Conservation (phyloP, 1,140 invertebrate genomes). For the Prorops nasuta region DNA sequence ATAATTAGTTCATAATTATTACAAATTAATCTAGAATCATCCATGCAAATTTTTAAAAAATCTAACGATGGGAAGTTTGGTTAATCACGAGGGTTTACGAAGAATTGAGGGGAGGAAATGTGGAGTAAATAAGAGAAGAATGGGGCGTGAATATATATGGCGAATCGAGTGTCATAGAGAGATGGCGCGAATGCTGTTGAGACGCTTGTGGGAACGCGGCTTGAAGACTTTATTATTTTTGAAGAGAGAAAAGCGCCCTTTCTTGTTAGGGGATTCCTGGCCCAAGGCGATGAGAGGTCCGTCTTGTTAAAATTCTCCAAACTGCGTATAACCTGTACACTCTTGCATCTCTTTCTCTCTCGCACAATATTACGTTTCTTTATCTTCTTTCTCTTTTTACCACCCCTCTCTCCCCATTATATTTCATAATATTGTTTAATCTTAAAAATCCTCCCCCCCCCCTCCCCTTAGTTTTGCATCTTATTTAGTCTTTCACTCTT, state of each 20-base stretch:
- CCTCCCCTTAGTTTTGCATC: too few species aligned
- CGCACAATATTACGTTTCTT: not conserved
- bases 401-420: not conserved
- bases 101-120: too few species aligned
- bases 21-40: too few species aligned
- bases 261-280: conserved; percentile 41
- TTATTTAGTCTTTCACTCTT: too few species aligned
- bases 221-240: conserved; percentile 44
- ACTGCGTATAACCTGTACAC: conserved; percentile 26
- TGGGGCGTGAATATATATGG: conserved; percentile 12
- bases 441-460: too few species aligned
- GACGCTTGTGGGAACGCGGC: conserved; percentile 27
- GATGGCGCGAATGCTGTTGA: conserved; percentile 21
- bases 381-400: not conserved
- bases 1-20: too few species aligned
- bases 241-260: conserved; percentile 35
- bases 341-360: not conserved
- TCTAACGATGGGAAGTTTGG: too few species aligned
- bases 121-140: too few species aligned
- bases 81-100: too few species aligned
- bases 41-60: too few species aligned
- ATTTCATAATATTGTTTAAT: conserved; percentile 8
- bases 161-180: conserved; percentile 21
- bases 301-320: conserved; percentile 47
- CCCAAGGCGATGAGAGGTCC: conserved; percentile 34